Conservation (phyloP, 2,888 invertebrate genomes). For the Drosophila birchii region DNA sequence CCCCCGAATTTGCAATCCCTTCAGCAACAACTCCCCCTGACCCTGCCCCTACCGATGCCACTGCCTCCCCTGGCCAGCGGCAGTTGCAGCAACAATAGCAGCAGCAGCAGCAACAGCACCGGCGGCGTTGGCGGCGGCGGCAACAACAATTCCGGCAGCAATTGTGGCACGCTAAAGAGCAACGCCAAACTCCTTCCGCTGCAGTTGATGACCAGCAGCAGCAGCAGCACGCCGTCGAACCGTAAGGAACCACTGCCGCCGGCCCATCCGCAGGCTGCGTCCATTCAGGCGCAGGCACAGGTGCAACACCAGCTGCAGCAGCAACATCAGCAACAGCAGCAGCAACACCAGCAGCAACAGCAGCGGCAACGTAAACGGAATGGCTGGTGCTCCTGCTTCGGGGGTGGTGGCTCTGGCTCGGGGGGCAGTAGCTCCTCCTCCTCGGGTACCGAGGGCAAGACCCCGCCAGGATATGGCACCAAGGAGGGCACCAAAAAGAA, state of each 20-base stretch:
- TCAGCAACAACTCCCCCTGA: conserved; percentile 16
- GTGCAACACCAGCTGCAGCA: conserved; percentile 31
- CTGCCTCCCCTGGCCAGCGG: conserved; percentile 17
- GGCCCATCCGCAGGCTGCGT: conserved; percentile 41
- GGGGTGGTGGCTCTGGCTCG: conserved; percentile 10
- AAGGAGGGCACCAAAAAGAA: conserved; percentile 65
- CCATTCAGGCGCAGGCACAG: conserved; percentile 39
- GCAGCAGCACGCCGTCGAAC: conserved; percentile 16
- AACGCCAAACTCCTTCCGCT: conserved; percentile 72
- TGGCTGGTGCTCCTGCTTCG: conserved; percentile 69
- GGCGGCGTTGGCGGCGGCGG: background rate
- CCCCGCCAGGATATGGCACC: conserved; percentile 62
- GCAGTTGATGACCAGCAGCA: conserved; percentile 53
- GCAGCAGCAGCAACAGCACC: conserved; percentile 6
- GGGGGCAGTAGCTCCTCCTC: background rate
- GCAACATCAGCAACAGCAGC: conserved; percentile 36
- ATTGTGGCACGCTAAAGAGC: conserved; percentile 78
- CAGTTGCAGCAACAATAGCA: conserved; percentile 22
- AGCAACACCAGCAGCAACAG: conserved; percentile 40
- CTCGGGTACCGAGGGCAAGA: conserved; percentile 49
- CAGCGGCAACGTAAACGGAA: conserved; percentile 61
- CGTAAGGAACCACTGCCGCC: conserved; percentile 56
- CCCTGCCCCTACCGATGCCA: conserved; percentile 16
- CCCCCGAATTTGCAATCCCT: conserved; percentile 17
- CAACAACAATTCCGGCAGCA: conserved; percentile 38